These are phyloP conservation scores for Paracentrotus lividus DNA, from an alignment of 53 echinoderm and acorn worm genomes.

Conservation along the genomic window DNA sequence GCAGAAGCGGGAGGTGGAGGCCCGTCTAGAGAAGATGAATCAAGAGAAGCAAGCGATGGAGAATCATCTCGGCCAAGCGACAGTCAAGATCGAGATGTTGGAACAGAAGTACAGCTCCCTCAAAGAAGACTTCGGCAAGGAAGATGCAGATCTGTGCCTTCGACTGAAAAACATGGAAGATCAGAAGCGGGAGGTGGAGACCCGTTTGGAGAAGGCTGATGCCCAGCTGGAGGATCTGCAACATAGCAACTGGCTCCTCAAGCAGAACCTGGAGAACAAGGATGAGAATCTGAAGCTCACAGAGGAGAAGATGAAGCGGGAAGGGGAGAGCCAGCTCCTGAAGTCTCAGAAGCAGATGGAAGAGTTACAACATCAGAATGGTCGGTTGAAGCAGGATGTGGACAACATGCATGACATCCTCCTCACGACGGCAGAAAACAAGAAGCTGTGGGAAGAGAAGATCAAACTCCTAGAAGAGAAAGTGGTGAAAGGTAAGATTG, in stretches of 20 bases:
- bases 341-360: neutral
- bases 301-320: slow-evolving; percentile 51
- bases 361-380: slow-evolving; percentile 37
- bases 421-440: slow-evolving; percentile 21
- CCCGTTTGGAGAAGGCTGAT: slow-evolving; percentile 17
- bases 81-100: slow-evolving; percentile 40
- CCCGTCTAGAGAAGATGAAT: slow-evolving; percentile 27
- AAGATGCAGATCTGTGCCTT: slow-evolving; percentile 1
- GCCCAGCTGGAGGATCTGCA: slow-evolving; percentile 26
- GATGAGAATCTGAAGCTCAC: slow-evolving; percentile 28
- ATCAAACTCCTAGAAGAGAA: slow-evolving; percentile 43
- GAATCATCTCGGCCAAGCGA: neutral
- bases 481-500: slow-evolving; percentile 37
- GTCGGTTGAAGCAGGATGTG: slow-evolving; percentile 48
- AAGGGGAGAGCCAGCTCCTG: neutral
- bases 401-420: slow-evolving; percentile 33
- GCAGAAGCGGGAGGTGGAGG: slow-evolving; percentile 51
- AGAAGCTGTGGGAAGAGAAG: slow-evolving; percentile 47
- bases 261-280: slow-evolving; percentile 67
- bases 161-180: slow-evolving; percentile 22
- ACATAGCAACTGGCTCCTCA: slow-evolving; percentile 57
- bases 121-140: slow-evolving; percentile 27
- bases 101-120: slow-evolving; percentile 40
- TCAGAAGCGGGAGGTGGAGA: slow-evolving; percentile 51
- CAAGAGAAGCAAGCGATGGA: slow-evolving; percentile 29